Conservation (phyloP, 2,113 vertebrate genomes). For the Coptodon rendalli region DNA sequence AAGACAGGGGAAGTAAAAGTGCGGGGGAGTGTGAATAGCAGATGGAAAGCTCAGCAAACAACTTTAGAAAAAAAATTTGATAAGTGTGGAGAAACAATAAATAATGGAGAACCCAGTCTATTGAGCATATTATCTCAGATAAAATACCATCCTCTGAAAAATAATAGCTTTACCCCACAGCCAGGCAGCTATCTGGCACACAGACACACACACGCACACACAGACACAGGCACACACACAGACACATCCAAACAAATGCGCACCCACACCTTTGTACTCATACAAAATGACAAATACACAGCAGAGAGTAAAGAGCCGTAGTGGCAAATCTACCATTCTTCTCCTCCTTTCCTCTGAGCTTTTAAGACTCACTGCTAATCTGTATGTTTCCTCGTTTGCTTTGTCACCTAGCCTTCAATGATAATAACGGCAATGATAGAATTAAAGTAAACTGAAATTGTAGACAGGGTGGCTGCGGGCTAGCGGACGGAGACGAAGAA, state of each 20-base stretch:
- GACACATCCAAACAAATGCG: not conserved
- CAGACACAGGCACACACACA: not conserved
- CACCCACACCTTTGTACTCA: conserved; percentile 5
- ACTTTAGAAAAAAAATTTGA: conserved; percentile 23
- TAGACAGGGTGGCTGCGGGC: not conserved
- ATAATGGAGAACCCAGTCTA: conserved; percentile 43
- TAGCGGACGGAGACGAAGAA: conserved; percentile 4
- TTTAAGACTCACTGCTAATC: conserved; percentile 10
- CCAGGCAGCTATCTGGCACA: conserved; percentile 22
- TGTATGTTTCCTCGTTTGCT: not conserved
- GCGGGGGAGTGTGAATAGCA: not conserved
- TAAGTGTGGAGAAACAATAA: conserved; percentile 52
- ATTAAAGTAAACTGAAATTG: not conserved
- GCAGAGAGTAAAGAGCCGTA: conserved; percentile 23
- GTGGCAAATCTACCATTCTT: conserved; percentile 2
- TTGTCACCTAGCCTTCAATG: conserved; percentile 17
- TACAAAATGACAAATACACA: conserved; percentile 25
- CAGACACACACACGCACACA: not conserved
- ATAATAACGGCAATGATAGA: conserved; percentile 31
- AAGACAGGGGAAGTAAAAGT: conserved; percentile 1
- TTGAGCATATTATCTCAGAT: conserved; percentile 42
- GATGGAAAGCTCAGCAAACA: conserved; percentile 47
- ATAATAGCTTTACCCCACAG: conserved; percentile 49
- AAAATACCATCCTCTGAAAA: conserved; percentile 53
- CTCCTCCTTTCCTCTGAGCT: not conserved